Evolutionary conservation across 2,797 vertebrate species (phyloP).

Genomic region (Mormyrops attenuatus): DNA sequence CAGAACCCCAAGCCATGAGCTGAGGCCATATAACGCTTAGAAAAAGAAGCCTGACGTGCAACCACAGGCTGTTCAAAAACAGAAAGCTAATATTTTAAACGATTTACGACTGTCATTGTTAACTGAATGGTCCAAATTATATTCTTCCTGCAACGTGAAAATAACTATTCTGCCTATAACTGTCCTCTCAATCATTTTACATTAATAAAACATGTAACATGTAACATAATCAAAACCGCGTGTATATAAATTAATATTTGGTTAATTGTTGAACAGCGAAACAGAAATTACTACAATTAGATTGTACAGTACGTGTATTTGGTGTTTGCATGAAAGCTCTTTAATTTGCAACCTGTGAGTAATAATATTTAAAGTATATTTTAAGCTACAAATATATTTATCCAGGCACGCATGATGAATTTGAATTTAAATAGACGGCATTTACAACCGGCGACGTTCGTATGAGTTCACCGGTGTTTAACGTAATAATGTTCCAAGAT

Average conservation of each 20-base stretch:
- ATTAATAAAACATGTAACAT: background rate
- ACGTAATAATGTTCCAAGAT: background rate
- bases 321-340: background rate
- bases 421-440: background rate
- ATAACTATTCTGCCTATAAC: background rate
- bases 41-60: too few relatives aligned
- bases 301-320: background rate
- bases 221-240: background rate
- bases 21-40: background rate
- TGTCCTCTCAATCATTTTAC: background rate
- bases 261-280: background rate
- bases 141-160: background rate
- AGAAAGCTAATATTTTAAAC: background rate
- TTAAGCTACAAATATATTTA: background rate
- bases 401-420: background rate
- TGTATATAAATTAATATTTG: background rate
- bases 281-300: background rate
- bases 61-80: background rate
- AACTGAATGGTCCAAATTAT: background rate
- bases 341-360: background rate
- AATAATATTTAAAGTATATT: background rate
- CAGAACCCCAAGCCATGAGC: conserved; percentile 46
- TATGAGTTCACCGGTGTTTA: background rate
- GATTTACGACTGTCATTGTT: background rate
- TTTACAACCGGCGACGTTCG: background rate